Base-by-base conservation (phyloP, 1,140 invertebrate species). In the Sinella curviseta region DNA sequence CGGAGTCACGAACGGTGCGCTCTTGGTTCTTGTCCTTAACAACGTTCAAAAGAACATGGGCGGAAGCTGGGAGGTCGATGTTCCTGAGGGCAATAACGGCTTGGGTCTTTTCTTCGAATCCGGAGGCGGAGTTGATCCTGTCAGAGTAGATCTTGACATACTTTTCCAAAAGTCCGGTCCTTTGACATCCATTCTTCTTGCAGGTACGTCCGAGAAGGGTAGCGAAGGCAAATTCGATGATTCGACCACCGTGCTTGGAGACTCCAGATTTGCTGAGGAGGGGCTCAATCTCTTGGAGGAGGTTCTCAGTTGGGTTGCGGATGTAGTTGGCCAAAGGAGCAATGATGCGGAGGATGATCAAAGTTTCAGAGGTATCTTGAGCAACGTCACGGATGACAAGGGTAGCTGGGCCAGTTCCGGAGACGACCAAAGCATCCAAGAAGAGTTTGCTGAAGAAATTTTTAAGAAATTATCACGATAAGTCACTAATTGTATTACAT, bases 381-480 rank as follows among this genome's bases (percentile, higher is more conserved):
- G 81, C 78, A 74, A 83, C 73, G 78, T 84, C 83, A 65, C 79
- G 81, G 76, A 83, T 48, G 60, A 83, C 55, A 17, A 83, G 78
- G 54, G 83, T 82, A 79, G 83, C 80, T 48, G 83, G 83, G 36
- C 80, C 80, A 39, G 81, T 82, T 79, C 83, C 83, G 57, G 83
- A 8, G 33, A 83, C 54, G 34, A 83, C 82, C 33, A 83, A 60
- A 75, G 82, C 34, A 33, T 84, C 83, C 74, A 80, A 78, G 81
- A 82, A 83, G 31, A 83, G 30, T 80, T 83, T 80, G 35, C 80
- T 83, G 36, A 36, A 31, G 48, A 76, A 54, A 54, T 65, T 12
- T 34, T 16, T 31, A 67, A 30, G 1, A 73, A 73, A 34, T 74
- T 77, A 28, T 65, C 2, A 76, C 17, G 33, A 75, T 35, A 14